phyloP scores from a whole-genome alignment of 2,888 invertebrate genomes.

The Sminthurinus aureus region DNA sequence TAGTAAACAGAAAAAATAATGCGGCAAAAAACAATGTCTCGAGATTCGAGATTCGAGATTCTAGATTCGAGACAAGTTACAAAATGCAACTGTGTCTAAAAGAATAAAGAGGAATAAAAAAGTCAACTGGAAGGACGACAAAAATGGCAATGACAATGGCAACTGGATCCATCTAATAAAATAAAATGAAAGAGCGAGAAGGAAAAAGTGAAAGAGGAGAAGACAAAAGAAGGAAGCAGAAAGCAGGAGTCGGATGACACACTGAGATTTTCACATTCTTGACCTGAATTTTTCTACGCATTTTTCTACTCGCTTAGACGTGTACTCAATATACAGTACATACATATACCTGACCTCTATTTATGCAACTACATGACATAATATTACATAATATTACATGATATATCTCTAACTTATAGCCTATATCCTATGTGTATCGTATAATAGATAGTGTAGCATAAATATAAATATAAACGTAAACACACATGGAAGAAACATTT shows the following conservation, averaged over 20 bases:
- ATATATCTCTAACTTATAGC: too few relatives aligned
- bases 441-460: too few relatives aligned
- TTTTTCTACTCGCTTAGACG: conserved; percentile 27
- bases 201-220: neutral
- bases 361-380: neutral
- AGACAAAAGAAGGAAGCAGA: conserved; percentile 1
- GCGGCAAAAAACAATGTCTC: too few relatives aligned
- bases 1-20: too few relatives aligned
- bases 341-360: conserved; percentile 14
- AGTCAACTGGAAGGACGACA: neutral
- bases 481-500: too few relatives aligned
- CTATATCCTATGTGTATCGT: too few relatives aligned
- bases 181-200: neutral
- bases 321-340: neutral
- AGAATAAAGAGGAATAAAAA: neutral
- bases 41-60: neutral
- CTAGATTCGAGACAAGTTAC: neutral
- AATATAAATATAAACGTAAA: too few relatives aligned
- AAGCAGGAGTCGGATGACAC: conserved; percentile 10
- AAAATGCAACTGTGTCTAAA: neutral
- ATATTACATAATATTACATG: too few relatives aligned
- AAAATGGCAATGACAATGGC: neutral
- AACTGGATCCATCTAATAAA: neutral
- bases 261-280: conserved; percentile 22
- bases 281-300: conserved; percentile 40